phyloP scores from a whole-genome alignment of 2,113 vertebrate genomes.

The Lepus americanus region DNA sequence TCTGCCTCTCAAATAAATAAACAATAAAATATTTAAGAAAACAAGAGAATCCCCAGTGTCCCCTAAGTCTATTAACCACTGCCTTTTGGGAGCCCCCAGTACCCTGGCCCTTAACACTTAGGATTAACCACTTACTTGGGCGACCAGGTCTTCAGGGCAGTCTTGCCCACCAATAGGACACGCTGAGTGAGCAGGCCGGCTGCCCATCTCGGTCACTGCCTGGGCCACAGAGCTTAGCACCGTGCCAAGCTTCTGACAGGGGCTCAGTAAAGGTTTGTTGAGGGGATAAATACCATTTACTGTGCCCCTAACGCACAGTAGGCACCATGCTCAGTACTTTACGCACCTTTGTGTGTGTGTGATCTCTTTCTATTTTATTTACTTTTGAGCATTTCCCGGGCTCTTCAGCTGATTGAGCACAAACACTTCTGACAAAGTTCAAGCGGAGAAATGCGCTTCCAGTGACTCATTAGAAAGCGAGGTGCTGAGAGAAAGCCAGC shows the following conservation, averaged over 20 bases:
- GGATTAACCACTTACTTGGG: neutral
- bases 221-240: neutral
- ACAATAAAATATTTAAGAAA: too few relatives aligned
- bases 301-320: neutral
- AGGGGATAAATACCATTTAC: neutral
- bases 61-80: neutral
- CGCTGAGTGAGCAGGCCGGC: neutral
- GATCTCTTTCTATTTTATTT: neutral
- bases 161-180: neutral
- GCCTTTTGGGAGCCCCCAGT: neutral
- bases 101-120: neutral
- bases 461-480: constrained; percentile 73
- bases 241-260: neutral
- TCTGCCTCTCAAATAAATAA: too few relatives aligned
- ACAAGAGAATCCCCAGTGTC: neutral
- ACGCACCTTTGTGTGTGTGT: neutral
- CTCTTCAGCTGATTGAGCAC: constrained; percentile 31
- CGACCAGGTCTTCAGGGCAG: neutral
- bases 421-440: constrained; percentile 44
- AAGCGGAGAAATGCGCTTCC: constrained; percentile 31
- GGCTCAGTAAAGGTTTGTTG: neutral
- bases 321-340: neutral
- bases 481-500: constrained; percentile 50
- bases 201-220: neutral
- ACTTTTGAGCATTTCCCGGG: constrained; percentile 35